These are phyloP conservation scores for Xiphydria camelus DNA, from an alignment of 2,888 invertebrate genomes.

Conservation along the genomic window DNA sequence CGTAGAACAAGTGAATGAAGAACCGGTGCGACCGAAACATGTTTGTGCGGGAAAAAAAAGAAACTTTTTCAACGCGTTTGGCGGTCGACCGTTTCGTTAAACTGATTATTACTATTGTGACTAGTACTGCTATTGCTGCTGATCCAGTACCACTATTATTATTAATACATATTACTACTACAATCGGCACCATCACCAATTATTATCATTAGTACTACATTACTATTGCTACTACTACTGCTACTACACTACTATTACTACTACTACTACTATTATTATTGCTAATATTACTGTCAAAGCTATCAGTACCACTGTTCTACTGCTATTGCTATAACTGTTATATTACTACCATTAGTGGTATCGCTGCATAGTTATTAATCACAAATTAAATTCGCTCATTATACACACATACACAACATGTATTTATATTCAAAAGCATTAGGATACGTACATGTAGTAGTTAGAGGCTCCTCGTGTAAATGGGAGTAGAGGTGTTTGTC, in stretches of 20 bases:
- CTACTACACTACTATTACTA: constrained; percentile 27
- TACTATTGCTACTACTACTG: background rate
- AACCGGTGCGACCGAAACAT: no score
- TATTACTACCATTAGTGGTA: background rate
- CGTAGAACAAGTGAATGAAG: no score
- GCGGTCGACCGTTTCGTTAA: no score
- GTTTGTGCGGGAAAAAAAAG: no score
- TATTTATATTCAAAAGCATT: constrained; percentile 46
- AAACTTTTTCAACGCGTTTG: no score
- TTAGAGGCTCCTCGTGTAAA: constrained; percentile 17
- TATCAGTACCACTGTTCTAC: constrained; percentile 28
- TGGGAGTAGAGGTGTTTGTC: constrained; percentile 37
- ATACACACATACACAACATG: constrained; percentile 40
- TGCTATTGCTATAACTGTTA: constrained; percentile 26
- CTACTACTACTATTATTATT: constrained; percentile 32
- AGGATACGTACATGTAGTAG: constrained; percentile 14
- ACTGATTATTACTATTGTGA: no score
- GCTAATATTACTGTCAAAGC: constrained; percentile 35
- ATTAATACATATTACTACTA: no score
- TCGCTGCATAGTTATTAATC: constrained; percentile 28
- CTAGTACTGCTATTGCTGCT: no score
- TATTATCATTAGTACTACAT: no score
- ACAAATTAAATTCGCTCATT: constrained; percentile 34
- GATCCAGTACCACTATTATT: no score
- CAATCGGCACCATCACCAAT: no score